Percentiles rank a stretch among this genome's conserved stretches.
Conservation (phyloP, 2,797 vertebrate species). For the Spinibarbus caldwelli region DNA sequence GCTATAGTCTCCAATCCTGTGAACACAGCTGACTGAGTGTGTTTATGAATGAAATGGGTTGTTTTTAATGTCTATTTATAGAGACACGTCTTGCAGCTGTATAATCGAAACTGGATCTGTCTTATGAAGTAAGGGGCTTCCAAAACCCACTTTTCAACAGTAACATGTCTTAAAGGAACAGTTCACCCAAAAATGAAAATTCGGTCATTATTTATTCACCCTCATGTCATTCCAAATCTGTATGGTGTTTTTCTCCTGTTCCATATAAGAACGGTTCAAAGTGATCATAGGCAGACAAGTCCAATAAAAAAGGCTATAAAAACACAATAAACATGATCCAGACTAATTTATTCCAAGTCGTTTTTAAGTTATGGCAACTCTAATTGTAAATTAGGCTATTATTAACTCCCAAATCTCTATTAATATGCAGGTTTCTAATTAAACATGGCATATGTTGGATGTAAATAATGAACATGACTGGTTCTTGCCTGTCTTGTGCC, state of each 20-base stretch:
- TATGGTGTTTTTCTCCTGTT: not conserved
- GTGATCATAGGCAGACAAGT: not conserved
- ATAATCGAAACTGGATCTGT: not conserved
- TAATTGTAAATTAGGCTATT: not conserved
- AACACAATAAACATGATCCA: not conserved
- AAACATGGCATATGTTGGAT: not conserved
- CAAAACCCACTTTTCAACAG: not conserved
- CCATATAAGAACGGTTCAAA: not conserved
- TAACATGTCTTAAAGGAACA: not conserved
- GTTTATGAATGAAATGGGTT: constrained; percentile 48
- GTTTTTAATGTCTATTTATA: constrained; percentile 32
- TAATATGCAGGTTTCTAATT: not conserved
- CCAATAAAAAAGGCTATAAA: not conserved
- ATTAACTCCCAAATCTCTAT: no score
- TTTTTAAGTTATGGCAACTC: not conserved
- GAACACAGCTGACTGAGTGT: constrained; percentile 22
- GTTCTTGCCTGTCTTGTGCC: not conserved
- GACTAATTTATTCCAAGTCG: not conserved
- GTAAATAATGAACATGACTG: not conserved
- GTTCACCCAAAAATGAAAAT: not conserved
- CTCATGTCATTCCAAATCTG: not conserved
- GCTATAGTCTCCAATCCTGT: constrained; percentile 14
- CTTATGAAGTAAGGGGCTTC: not conserved
- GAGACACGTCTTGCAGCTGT: constrained; percentile 35
- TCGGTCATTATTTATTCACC: not conserved